Conservation (phyloP, 1,140 invertebrate species). For the Zaprionus capensis region DNA sequence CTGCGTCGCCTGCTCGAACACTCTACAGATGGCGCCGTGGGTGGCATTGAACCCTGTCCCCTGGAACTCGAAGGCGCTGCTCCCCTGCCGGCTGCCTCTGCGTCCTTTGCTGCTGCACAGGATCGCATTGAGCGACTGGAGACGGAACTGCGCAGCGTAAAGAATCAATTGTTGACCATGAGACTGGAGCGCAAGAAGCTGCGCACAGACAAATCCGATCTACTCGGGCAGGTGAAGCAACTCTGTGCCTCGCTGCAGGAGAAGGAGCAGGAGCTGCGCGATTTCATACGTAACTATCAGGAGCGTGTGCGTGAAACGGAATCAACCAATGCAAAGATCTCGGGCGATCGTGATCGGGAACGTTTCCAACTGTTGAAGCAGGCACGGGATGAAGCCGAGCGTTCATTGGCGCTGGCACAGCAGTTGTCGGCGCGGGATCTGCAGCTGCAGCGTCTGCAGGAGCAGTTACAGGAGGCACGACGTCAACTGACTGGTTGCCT, state of each 20-base stretch:
- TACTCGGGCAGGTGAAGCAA: slow-evolving; percentile 97
- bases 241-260: slow-evolving; percentile 96
- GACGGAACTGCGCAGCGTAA: slow-evolving; percentile 86
- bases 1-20: slow-evolving; percentile 86
- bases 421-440: slow-evolving; percentile 94
- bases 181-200: slow-evolving; percentile 95
- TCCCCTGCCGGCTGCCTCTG: no score
- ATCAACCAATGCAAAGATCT: slow-evolving; percentile 88
- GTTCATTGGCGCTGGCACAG: slow-evolving; percentile 92
- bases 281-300: slow-evolving; percentile 97
- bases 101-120: slow-evolving; percentile 42
- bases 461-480: slow-evolving; percentile 91
- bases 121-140: slow-evolving; percentile 85
- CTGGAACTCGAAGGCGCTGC: slow-evolving; percentile 2
- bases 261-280: slow-evolving; percentile 95
- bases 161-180: slow-evolving; percentile 87
- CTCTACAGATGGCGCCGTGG: slow-evolving; percentile 80
- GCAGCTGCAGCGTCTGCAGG: slow-evolving; percentile 92
- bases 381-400: slow-evolving; percentile 94
- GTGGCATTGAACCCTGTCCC: slow-evolving; percentile 60
- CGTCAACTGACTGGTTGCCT: slow-evolving; percentile 90
- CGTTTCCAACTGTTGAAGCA: slow-evolving; percentile 94
- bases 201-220: slow-evolving; percentile 96
- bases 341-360: slow-evolving; percentile 94
- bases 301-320: slow-evolving; percentile 87